Evolutionary conservation across 2,113 vertebrate genomes (phyloP).

Genomic region (Chlamydotis undulata): DNA sequence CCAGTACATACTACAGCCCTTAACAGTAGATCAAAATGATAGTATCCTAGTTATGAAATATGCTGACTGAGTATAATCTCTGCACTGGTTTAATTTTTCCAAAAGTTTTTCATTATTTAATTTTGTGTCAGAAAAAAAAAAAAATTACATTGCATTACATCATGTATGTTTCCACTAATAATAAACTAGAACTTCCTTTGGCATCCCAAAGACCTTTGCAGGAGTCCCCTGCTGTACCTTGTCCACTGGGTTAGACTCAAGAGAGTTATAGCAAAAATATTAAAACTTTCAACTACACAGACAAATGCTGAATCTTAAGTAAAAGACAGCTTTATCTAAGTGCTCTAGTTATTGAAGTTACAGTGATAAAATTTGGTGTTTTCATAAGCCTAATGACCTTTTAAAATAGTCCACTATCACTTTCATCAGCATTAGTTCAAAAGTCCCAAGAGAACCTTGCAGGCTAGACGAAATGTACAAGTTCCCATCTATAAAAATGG

Average conservation of each 20-base stretch:
- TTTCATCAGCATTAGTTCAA: not conserved
- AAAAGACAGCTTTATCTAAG: not conserved
- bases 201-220: not conserved
- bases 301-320: not conserved
- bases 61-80: not conserved
- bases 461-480: not conserved
- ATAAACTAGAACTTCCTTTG: not conserved
- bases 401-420: not conserved
- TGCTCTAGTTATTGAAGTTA: not conserved
- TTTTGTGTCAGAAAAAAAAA: not conserved
- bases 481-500: not conserved
- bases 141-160: not conserved
- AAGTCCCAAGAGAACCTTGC: not conserved
- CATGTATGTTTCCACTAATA: not conserved
- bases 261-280: not conserved
- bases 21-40: fast-evolving
- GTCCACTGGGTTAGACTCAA: not conserved
- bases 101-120: not conserved
- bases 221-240: not conserved
- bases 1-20: not conserved
- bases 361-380: not conserved
- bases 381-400: not conserved
- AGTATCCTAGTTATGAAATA: not conserved
- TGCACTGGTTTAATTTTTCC: not conserved
- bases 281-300: not conserved